Evolutionary conservation across 2,113 vertebrate genomes (phyloP).

Genomic region (Carassius carassius): DNA sequence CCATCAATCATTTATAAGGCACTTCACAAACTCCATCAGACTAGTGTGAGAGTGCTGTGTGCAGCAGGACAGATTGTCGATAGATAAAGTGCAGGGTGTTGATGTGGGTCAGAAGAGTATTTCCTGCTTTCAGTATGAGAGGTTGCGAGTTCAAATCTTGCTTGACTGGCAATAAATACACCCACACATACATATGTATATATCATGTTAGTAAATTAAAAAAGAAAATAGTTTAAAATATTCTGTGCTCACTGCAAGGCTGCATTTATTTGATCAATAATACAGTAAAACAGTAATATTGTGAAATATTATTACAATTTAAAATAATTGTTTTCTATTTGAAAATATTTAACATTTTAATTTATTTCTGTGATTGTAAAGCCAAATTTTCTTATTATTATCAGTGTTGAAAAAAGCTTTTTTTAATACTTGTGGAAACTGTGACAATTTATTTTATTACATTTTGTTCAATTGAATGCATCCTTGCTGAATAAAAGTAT

Average conservation of each 20-base stretch:
- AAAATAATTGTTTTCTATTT: neutral
- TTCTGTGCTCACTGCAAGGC: neutral
- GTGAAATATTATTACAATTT: neutral
- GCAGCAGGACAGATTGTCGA: slow-evolving; percentile 1
- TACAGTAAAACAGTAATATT: neutral
- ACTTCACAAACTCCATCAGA: slow-evolving; percentile 15
- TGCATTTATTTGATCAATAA: neutral
- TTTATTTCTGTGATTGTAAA: no score
- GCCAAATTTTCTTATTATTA: no score
- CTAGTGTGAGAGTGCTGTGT: neutral
- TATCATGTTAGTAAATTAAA: neutral
- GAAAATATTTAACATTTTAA: no score
- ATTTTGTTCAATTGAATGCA: no score
- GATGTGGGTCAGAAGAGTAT: neutral
- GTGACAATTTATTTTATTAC: no score
- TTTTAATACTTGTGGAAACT: neutral
- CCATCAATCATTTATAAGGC: slow-evolving; percentile 35
- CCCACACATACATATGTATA: neutral
- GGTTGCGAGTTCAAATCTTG: neutral
- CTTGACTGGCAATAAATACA: slow-evolving; percentile 11
- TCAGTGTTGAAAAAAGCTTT: no score
- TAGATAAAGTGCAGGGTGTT: neutral
- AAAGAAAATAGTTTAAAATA: no score
- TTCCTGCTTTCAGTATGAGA: neutral
- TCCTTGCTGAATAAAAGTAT: no score